Evolutionary conservation across 2,888 invertebrate genomes (phyloP).

Genomic region (Dichetophora obliterata): DNA sequence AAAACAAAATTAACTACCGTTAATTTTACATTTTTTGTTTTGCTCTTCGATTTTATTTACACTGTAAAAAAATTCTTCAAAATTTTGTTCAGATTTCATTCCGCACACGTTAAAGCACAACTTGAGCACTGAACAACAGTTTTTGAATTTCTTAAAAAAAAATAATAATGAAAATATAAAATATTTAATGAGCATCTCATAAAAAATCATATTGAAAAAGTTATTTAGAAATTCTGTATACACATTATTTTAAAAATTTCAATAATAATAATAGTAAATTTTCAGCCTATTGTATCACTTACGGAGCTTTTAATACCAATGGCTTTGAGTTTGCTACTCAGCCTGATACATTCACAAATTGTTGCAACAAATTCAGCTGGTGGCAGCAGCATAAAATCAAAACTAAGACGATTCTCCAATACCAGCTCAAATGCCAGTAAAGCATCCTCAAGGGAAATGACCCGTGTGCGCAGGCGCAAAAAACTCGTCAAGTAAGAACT

Average conservation of each 20-base stretch:
- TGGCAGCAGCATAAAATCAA: constrained; percentile 55
- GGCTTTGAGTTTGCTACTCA: constrained; percentile 80
- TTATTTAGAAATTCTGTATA: not conserved
- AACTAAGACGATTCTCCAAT: constrained; percentile 63
- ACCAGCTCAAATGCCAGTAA: constrained; percentile 54
- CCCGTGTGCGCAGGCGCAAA: constrained; percentile 61
- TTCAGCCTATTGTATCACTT: constrained; percentile 73
- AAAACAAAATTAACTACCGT: too few species aligned
- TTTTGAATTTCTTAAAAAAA: too few species aligned
- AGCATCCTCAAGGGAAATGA: constrained; percentile 51
- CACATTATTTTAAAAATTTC: not conserved
- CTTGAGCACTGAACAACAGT: too few species aligned
- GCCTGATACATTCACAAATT: constrained; percentile 85
- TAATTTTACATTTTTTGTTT: too few species aligned
- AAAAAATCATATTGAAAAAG: not conserved
- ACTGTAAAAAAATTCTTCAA: too few species aligned
- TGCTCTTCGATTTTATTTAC: too few species aligned
- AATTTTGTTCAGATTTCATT: too few species aligned
- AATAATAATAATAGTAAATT: constrained; percentile 44
- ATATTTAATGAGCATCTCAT: too few species aligned
- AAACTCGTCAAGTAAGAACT: constrained; percentile 66
- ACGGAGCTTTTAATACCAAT: constrained; percentile 81
- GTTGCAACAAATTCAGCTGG: constrained; percentile 75
- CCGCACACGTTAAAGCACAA: too few species aligned
- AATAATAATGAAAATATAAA: too few species aligned